Evolutionary conservation across 1,140 invertebrate species (phyloP).

Genomic region (Choristoneura fumiferana): DNA sequence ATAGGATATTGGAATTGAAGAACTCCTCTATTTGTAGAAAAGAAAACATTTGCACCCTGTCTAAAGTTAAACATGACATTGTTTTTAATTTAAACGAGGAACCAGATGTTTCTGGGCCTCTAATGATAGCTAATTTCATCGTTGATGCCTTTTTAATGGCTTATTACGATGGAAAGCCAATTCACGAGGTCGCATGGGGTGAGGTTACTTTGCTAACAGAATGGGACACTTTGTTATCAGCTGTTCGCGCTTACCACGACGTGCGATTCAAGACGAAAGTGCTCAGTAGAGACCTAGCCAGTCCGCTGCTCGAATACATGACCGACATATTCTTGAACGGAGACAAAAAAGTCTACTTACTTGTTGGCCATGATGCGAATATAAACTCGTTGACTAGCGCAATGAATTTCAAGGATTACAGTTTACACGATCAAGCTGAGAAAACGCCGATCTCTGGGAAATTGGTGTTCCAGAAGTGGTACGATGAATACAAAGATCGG

Average conservation of each 20-base stretch:
- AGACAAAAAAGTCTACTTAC: not conserved
- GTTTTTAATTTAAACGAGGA: slow-evolving; percentile 35
- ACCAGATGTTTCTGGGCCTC: slow-evolving; percentile 48
- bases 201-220: slow-evolving; percentile 30
- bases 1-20: slow-evolving; percentile 48
- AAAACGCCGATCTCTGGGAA: slow-evolving; percentile 61
- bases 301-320: slow-evolving; percentile 50
- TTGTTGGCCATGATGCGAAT: slow-evolving; percentile 20
- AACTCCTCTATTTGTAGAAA: slow-evolving; percentile 45
- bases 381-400: not conserved
- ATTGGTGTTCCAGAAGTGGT: slow-evolving; percentile 63
- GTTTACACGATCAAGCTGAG: slow-evolving; percentile 43
- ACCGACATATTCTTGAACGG: slow-evolving; percentile 36
- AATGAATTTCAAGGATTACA: slow-evolving; percentile 39
- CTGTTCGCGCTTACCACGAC: slow-evolving; percentile 49
- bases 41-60: slow-evolving; percentile 47
- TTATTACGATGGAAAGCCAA: slow-evolving; percentile 55
- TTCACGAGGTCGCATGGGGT: slow-evolving; percentile 56
- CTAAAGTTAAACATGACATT: slow-evolving; percentile 36
- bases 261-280: slow-evolving; percentile 48
- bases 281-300: slow-evolving; percentile 48
- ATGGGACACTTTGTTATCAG: slow-evolving; percentile 44
- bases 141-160: slow-evolving; percentile 63
- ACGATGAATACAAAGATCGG: slow-evolving; percentile 25
- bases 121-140: slow-evolving; percentile 51